Evolutionary conservation across 1,140 invertebrate genomes (phyloP).

Genomic region (Hycleus cichorii): DNA sequence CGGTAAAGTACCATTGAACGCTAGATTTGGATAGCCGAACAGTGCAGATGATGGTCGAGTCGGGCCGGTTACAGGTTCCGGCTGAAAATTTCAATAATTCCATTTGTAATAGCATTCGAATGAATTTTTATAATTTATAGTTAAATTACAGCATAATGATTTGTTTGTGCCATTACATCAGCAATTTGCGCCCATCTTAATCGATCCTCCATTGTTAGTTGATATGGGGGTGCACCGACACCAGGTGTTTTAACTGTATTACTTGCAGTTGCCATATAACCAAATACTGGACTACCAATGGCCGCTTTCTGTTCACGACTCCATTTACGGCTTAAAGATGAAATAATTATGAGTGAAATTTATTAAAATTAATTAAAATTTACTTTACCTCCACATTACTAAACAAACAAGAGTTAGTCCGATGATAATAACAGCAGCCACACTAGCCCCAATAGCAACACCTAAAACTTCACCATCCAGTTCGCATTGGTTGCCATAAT

Average conservation of each 20-base stretch:
- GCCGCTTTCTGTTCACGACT: conserved; percentile 76
- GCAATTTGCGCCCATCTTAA: conserved; percentile 78
- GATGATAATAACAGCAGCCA: conserved; percentile 82
- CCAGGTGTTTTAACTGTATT: conserved; percentile 61
- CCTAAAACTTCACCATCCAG: conserved; percentile 86
- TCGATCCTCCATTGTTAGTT: conserved; percentile 65
- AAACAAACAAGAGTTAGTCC: conserved; percentile 77
- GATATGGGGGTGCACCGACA: conserved; percentile 55
- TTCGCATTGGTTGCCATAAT: conserved; percentile 81
- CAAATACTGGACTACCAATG: conserved; percentile 71
- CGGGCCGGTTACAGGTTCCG: conserved; percentile 55
- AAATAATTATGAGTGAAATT: background rate
- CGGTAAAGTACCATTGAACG: conserved; percentile 38
- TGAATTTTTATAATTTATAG: background rate
- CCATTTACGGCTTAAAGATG: conserved; percentile 68
- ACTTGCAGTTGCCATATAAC: conserved; percentile 63
- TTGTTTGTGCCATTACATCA: conserved; percentile 73
- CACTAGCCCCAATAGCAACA: conserved; percentile 81
- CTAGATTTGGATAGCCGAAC: conserved; percentile 62
- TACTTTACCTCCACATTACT: conserved; percentile 78
- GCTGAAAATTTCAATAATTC: conserved; percentile 39
- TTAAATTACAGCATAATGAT: conserved; percentile 67
- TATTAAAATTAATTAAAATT: too few relatives aligned
- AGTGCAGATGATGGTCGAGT: conserved; percentile 75
- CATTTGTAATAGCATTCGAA: background rate